Evolutionary conservation across 2,113 vertebrate species (phyloP), one percentile per base, ranked within the genome.

Genomic region (Dromaius novaehollandiae): DNA sequence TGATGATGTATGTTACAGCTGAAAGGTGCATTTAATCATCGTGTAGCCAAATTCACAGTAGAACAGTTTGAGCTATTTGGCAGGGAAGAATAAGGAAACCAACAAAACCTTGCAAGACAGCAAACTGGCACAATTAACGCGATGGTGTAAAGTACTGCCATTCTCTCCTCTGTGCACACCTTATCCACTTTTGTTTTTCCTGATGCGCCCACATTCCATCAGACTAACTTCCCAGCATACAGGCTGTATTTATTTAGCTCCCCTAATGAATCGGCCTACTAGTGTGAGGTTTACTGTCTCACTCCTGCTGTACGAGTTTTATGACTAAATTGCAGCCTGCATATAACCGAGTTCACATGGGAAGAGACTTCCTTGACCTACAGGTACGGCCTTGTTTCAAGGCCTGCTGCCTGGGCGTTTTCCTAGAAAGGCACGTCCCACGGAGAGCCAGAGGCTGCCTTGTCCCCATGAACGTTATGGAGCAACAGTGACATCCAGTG

Each of bases 141-240:
- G 0, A 0, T 40, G 64, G 40, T 4, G 1, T 34, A 32, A 40
- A 25, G 20, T 4, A 13, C 30, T 74, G 66, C 9, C 0, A 0
- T 36, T 40, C 42, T 48, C 48, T 58, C 21, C 4, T n/a, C 56
- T 4, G 4, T 20, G 2, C 1, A 1, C 3, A 0, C 69, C 74
- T 74, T 20, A 20, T 9, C 46, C 0, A 0, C 28, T 44, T 42
- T 12, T 15, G 53, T 13, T 75, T 46, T 65, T 75, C 56, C 63
- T 4, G 18, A 9, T 1, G 4, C 9, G 1, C 28, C 74, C 4
- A 1, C 8, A 5, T 40, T 61, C 60, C 21, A 4, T n/a, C 21
- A 3, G 38, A 25, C 46, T 13, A 15, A 28, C 44, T 53, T 69
- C 19, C 56, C 24, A 16, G 22, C 32, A n/a, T 17, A 9, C 2